Conservation (phyloP, 2,888 invertebrate species). For the Spisula subtruncata region DNA sequence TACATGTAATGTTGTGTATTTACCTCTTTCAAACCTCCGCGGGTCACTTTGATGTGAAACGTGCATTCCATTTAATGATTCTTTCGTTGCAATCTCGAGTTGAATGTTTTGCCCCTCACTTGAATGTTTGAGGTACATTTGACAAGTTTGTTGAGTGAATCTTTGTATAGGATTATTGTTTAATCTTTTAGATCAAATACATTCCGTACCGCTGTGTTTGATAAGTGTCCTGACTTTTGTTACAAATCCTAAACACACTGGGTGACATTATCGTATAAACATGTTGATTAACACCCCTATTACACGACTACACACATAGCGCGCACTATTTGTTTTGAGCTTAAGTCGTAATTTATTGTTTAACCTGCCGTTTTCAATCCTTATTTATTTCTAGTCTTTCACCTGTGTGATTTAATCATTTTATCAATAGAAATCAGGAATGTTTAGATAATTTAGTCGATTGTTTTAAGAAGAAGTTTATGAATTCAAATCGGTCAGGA, state of each 20-base stretch:
- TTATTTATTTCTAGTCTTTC: conserved; percentile 12
- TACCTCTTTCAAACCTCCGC: neutral
- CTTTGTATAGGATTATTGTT: conserved; percentile 41
- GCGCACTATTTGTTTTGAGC: neutral
- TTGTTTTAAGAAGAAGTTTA: neutral
- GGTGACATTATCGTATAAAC: neutral
- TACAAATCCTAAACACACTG: neutral
- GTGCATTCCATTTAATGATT: neutral
- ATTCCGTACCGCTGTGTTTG: neutral
- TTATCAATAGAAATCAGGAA: conserved; percentile 1
- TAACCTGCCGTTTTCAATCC: conserved; percentile 16
- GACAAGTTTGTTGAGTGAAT: conserved; percentile 28
- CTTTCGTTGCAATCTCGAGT: neutral
- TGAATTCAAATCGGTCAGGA: no score
- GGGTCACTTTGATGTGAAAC: conserved; percentile 25
- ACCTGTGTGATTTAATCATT: neutral
- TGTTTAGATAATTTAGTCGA: conserved; percentile 4
- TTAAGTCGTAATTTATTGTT: conserved; percentile 19
- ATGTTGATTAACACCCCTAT: conserved; percentile 13
- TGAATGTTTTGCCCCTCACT: conserved; percentile 21
- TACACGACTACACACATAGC: neutral
- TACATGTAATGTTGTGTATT: neutral
- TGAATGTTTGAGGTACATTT: conserved; percentile 32
- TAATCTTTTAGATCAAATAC: conserved; percentile 37
- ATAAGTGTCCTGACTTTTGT: neutral